phyloP scores from a whole-genome alignment of 1,140 invertebrate species.

The Mizuhopecten yessoensis region DNA sequence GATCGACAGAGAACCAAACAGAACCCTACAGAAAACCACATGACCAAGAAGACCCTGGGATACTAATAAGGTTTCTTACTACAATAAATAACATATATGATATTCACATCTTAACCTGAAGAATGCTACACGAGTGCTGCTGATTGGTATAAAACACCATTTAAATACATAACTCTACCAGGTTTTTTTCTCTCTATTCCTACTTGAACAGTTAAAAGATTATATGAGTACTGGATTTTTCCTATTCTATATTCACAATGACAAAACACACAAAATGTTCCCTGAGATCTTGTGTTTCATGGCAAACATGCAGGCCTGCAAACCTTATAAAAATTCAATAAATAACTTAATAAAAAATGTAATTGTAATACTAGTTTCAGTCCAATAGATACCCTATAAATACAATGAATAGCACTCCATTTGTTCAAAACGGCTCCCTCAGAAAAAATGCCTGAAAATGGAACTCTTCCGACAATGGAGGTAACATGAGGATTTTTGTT shows the following conservation, averaged over 20 bases:
- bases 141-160: background rate
- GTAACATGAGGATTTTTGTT: background rate
- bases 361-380: conserved; percentile 20
- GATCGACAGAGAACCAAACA: too few species aligned
- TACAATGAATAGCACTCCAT: conserved; percentile 33
- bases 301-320: conserved; percentile 36
- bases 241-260: conserved; percentile 34
- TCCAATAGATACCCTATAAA: conserved; percentile 20
- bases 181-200: background rate
- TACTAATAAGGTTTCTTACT: background rate
- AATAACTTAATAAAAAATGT: background rate
- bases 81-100: conserved; percentile 1
- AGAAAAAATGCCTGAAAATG: conserved; percentile 23
- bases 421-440: conserved; percentile 37
- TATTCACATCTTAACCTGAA: background rate
- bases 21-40: background rate
- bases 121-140: background rate
- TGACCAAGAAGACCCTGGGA: conserved; percentile 1
- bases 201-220: conserved; percentile 20
- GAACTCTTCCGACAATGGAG: background rate
- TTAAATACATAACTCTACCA: background rate
- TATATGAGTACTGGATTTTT: conserved; percentile 26
- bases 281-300: conserved; percentile 38
- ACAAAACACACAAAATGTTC: conserved; percentile 34
- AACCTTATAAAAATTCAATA: conserved; percentile 40